Evolutionary conservation across 2,797 vertebrate species (phyloP), one percentile per base, ranked within the genome.

Genomic region (Cyclura pinguis): DNA sequence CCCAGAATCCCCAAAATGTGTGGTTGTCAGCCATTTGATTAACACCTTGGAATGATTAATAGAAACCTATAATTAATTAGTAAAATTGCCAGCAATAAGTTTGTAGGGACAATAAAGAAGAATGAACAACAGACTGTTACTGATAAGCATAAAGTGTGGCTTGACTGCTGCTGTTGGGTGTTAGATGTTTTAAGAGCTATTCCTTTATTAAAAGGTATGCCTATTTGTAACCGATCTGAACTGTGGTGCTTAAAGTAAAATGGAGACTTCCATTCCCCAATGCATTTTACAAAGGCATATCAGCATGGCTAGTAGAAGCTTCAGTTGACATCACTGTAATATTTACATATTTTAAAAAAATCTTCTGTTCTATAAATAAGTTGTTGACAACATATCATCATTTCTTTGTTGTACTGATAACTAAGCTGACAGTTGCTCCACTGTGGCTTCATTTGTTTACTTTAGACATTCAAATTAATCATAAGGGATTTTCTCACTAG

Each of bases 321-420:
- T 93, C 89, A 73, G 24, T 84, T 93, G 90, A 81, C 4, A 76
- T 9, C 72, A 55, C 42, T 90, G 85, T 85, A 87, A 88, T 62
- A 4, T 78, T 86, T 91, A 74, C 1, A 0, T n/a, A 32, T 85
- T 80, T 74, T 47, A 90, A 72, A 35, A 14, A 32, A 59, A n/a
- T 64, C 9, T n/a, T 62, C 0, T 67, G 9, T 72, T 89, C n/a
- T n/a, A 9, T 89, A 92, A 92, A 87, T 27, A 73, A 74, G 72
- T 86, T 50, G 20, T 90, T 10, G 4, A 4, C 42, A 0, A 82
- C 35, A 24, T 50, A 38, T 64, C 78, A 80, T 83, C 4, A 1
- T 42, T 5, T 59, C 88, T 82, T 93, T 92, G 6, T 20, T 92
- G 5, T 59, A 52, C 38, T 14, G 67, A 80, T 83, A 89, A 92